These are phyloP conservation scores for Ophonus ardosiacus DNA, from an alignment of 2,888 invertebrate genomes.

Conservation along the genomic window DNA sequence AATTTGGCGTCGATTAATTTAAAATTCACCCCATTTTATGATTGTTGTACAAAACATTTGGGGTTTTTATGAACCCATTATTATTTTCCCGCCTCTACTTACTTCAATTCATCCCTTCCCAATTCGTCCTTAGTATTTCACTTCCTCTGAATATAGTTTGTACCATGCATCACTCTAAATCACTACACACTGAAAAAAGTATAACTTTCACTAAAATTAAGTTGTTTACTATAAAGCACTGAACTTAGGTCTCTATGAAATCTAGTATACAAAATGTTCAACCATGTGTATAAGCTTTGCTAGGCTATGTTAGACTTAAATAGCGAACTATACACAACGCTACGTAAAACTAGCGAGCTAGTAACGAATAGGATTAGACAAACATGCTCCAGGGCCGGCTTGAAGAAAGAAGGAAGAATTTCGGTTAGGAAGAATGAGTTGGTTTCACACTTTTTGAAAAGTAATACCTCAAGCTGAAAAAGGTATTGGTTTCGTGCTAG, in stretches of 20 bases:
- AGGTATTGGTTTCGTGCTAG: too few species aligned
- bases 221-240: too few species aligned
- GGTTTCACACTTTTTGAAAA: too few species aligned
- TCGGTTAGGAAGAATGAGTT: too few species aligned
- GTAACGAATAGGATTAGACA: conserved; percentile 33
- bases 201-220: too few species aligned
- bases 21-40: too few species aligned
- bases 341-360: neutral
- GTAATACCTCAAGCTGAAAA: too few species aligned
- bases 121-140: neutral
- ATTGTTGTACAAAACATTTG: too few species aligned
- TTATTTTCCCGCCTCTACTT: too few species aligned
- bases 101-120: neutral
- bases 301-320: neutral
- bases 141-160: neutral
- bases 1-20: too few species aligned
- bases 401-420: neutral
- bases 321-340: neutral
- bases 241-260: neutral
- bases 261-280: neutral
- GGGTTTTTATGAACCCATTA: neutral
- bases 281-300: neutral
- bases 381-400: neutral
- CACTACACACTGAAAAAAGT: too few species aligned
- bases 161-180: neutral